Evolutionary conservation across 2,888 invertebrate species (phyloP), one percentile per base, ranked within the genome.

Genomic region (Torymus aiolomorphi): DNA sequence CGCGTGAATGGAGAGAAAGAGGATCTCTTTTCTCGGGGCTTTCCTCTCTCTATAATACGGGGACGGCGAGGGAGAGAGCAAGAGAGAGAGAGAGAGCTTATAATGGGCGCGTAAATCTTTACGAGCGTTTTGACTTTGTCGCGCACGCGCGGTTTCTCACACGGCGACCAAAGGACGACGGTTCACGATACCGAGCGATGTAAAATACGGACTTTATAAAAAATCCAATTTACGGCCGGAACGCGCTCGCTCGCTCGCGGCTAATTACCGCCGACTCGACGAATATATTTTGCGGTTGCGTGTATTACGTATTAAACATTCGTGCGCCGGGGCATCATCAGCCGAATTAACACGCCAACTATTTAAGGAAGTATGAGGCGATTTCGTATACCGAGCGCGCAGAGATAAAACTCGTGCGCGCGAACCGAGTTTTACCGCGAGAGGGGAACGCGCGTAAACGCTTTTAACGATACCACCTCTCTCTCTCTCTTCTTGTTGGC

Each of bases 91-190:
- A 31, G 31, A 31, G 31, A 31, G 42, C 5, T 42, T 42, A 59
- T 75, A 75, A 75, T 61, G 52, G 67, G 12, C 61, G 52, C 61
- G 67, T 76, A 67, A 76, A 76, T 67, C 67, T 67, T 75, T 67
- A 67, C 16, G 67, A 59, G 51, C 13, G 59, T 66, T 61, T 59
- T 75, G 42, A 52, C 59, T 67, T 76, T 69, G 61, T 67, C 18
- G 67, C 57, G 20, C 20, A 42, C 42, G 8, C 42, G 42, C 42
- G 42, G 42, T 42, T 42, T 42, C 42, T 8, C 42, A 42, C 42
- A 42, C 42, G 42, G 4, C 31, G 3, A 31, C 3, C 5, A 10
- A 42, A 42, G 8, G 42, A 8, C 42, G 42, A 8, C 42, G 42
- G 4, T 42, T 42, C 42, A 42, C 42, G 42, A 42, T 1, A 10